Evolutionary conservation across 1,140 invertebrate genomes (phyloP), one percentile per base, ranked within the genome.

Genomic region (Gonioctena quinquepunctata): DNA sequence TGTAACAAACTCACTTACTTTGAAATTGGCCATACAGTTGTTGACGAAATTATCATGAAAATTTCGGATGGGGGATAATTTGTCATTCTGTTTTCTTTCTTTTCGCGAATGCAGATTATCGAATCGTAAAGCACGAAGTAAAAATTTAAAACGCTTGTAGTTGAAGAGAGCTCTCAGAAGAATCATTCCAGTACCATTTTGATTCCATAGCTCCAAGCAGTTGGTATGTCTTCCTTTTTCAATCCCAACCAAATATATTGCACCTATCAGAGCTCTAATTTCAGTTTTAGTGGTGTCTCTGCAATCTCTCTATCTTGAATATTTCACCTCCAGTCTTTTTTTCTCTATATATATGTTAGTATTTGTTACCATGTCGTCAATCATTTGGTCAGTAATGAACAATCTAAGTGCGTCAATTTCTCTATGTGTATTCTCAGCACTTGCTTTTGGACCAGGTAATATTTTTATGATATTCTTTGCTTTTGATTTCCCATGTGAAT

Each of bases 221-320:
- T 85, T 84, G 60, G 83, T 79, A 80, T 23, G 56, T 6, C 23
- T 16, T 5, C 82, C 77, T 66, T 84, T 82, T 71, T 83, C 79
- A 70, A 85, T 80, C 2, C 86, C 85, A 70, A 82, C 80, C 27
- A 85, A 76, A 74, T 86, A 87, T 50, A 87, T 73, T 67, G 86
- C 80, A 27, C 85, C 86, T 74, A 88, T 22, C 21, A 59, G 8
- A n/a, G 21, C 50, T 16, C 18, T 16, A 8, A 52, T 52, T 52
- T 52, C 50, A n/a, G 21, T n/a, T 16, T 16, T 52, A n/a, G 50
- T n/a, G 50, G 21, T 52, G 11, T 7, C 11, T 18, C 18, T 52
- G 50, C 7, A 52, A 16, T 52, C 50, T 52, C 50, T 52, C 21
- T 52, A n/a, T n/a, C n/a, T n/a, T n/a, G n/a, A n/a, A n/a, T n/a